Conservation (phyloP, 1,140 invertebrate species). For the Heliconius nattereri region DNA sequence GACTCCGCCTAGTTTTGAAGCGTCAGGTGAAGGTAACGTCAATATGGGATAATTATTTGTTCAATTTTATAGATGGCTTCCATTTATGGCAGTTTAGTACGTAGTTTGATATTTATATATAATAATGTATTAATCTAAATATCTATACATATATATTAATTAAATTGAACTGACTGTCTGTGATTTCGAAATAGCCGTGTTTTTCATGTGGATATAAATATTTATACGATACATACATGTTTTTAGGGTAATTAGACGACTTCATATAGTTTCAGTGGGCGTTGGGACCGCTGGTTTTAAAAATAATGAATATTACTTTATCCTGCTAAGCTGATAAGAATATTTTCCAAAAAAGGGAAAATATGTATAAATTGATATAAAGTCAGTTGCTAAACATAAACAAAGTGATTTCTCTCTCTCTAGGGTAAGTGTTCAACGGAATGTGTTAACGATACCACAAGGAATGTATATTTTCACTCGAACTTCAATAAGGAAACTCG, state of each 20-base stretch:
- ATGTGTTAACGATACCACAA: not conserved
- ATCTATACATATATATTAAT: no score
- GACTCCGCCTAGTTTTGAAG: slow-evolving; percentile 1
- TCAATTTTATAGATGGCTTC: not conserved
- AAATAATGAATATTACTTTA: no score
- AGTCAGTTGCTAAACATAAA: not conserved
- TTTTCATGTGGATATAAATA: no score
- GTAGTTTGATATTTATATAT: not conserved
- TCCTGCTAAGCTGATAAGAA: not conserved
- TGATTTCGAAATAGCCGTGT: no score
- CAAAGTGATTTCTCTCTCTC: not conserved
- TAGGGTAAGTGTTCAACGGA: not conserved
- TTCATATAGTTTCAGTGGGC: no score
- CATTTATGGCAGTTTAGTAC: not conserved
- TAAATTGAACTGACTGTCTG: no score
- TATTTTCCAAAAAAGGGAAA: not conserved
- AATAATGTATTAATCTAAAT: no score
- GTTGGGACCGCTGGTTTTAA: no score
- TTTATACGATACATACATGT: no score
- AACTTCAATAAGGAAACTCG: slow-evolving; percentile 2
- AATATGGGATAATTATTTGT: not conserved
- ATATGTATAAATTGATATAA: not conserved
- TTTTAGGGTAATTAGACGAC: no score
- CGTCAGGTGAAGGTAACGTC: not conserved
- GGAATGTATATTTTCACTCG: not conserved